Percentiles rank a stretch among this genome's conserved stretches.
Evolutionary conservation across 2,113 vertebrate genomes (phyloP).

Genomic region (Chamaetylas fuelleborni): DNA sequence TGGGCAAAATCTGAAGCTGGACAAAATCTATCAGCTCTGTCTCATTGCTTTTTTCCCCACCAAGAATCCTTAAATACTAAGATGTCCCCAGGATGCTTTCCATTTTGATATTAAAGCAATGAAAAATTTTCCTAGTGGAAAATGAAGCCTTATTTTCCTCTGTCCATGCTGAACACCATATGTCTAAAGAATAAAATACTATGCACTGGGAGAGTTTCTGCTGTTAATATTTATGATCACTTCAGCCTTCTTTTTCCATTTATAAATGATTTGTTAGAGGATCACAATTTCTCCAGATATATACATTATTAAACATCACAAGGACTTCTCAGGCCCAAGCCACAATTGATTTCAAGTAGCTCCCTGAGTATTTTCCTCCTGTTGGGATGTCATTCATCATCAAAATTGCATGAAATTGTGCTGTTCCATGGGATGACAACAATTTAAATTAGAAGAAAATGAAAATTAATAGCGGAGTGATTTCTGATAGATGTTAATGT

Average conservation of each 20-base stretch:
- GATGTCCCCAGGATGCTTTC: not conserved
- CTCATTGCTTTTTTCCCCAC: not conserved
- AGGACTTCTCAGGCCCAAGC: not conserved
- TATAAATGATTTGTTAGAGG: conserved; percentile 41
- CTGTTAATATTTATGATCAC: conserved; percentile 4
- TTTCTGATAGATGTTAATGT: conserved; percentile 9
- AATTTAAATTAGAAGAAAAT: conserved; percentile 45
- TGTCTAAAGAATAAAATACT: not conserved
- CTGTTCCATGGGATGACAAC: conserved; percentile 23
- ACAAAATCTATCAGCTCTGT: not conserved
- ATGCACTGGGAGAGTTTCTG: not conserved
- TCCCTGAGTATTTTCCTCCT: not conserved
- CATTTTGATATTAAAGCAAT: not conserved
- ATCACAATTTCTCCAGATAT: not conserved
- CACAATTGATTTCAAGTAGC: not conserved
- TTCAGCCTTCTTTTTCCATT: conserved; percentile 24
- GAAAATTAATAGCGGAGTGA: conserved; percentile 37
- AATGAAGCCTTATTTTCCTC: not conserved
- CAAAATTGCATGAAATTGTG: conserved; percentile 55
- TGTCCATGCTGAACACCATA: not conserved
- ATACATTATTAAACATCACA: conserved; percentile 24
- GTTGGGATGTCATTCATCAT: conserved; percentile 22
- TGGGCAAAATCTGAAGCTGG: not conserved
- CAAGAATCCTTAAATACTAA: not conserved
- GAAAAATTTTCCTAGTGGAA: not conserved